phyloP scores from a whole-genome alignment of 2,797 vertebrate genomes.

The Sebastes itinus region DNA sequence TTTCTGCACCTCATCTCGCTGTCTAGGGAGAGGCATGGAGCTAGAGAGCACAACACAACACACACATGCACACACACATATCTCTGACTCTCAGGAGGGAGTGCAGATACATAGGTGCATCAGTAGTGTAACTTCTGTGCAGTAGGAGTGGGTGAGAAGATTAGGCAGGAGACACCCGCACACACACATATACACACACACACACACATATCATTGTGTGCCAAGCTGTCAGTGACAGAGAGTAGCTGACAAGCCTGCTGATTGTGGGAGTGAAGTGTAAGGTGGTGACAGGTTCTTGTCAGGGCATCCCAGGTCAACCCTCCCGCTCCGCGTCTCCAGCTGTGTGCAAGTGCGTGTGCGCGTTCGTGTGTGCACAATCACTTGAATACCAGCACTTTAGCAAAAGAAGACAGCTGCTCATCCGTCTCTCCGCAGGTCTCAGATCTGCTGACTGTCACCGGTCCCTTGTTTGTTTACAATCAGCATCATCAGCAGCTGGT shows the following conservation, averaged over 20 bases:
- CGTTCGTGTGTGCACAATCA: background rate
- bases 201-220: constrained; percentile 28
- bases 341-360: background rate
- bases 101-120: constrained; percentile 41
- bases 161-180: constrained; percentile 29
- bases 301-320: constrained; percentile 45
- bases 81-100: constrained; percentile 25
- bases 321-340: constrained; percentile 24
- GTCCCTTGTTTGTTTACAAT: constrained; percentile 65
- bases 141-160: constrained; percentile 39
- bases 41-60: background rate
- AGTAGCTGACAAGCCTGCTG: constrained; percentile 54
- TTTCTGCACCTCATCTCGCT: constrained; percentile 42
- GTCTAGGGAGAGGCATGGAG: constrained; percentile 26
- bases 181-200: constrained; percentile 1
- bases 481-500: constrained; percentile 58
- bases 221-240: constrained; percentile 47
- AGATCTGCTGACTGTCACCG: constrained; percentile 58
- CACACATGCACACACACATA: background rate
- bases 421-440: constrained; percentile 57
- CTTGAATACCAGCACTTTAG: background rate
- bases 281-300: constrained; percentile 59
- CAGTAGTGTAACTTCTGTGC: constrained; percentile 21
- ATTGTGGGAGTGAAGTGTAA: constrained; percentile 53
- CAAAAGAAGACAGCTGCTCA: constrained; percentile 46